phyloP scores from a whole-genome alignment of 2,888 invertebrate species.

The Suillia variegata region DNA sequence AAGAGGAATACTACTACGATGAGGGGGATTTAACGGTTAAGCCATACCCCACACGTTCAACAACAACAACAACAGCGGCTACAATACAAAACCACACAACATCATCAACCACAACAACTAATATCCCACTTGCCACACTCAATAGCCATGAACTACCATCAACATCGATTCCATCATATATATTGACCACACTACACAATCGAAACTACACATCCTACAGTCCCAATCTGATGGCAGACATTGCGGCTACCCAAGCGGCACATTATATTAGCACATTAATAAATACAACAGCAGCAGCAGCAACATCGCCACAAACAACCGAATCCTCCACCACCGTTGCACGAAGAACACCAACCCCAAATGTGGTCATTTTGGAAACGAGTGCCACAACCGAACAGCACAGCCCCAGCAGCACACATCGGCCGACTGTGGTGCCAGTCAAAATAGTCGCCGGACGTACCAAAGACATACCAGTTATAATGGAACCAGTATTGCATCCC shows the following conservation, averaged over 20 bases:
- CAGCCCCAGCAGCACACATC: background rate
- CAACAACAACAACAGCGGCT: conserved; percentile 12
- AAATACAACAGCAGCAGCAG: conserved; percentile 22
- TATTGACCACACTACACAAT: background rate
- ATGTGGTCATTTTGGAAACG: conserved; percentile 39
- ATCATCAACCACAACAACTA: conserved; percentile 8
- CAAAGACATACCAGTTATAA: conserved; percentile 3
- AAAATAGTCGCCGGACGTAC: background rate
- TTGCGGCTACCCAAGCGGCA: conserved; percentile 32
- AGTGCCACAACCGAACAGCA: conserved; percentile 8
- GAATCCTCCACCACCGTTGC: no score
- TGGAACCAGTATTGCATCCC: background rate
- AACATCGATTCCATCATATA: background rate
- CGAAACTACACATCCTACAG: conserved; percentile 24
- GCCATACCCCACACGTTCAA: conserved; percentile 37
- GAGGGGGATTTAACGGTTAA: conserved; percentile 56
- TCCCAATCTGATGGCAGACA: conserved; percentile 41
- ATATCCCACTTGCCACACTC: background rate
- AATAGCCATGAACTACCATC: background rate
- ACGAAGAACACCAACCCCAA: conserved; percentile 25
- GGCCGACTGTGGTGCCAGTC: background rate
- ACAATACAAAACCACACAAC: conserved; percentile 1
- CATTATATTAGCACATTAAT: background rate
- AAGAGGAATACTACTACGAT: conserved; percentile 59
- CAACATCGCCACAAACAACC: no score